phyloP scores from a whole-genome alignment of 2,113 vertebrate genomes.

The Corythaixoides concolor region DNA sequence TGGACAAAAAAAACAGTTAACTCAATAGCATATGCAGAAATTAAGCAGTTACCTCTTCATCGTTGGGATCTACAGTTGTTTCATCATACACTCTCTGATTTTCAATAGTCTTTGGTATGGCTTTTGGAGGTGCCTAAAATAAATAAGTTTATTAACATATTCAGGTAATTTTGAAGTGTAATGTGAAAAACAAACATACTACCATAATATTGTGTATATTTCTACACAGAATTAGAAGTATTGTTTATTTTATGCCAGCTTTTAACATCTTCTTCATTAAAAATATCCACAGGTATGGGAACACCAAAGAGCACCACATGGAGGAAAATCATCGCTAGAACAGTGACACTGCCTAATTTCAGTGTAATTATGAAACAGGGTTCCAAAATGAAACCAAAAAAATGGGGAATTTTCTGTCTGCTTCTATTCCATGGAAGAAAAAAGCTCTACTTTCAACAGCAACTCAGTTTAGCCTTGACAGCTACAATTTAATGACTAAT shows the following conservation, averaged over 20 bases:
- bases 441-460: neutral
- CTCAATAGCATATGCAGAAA: neutral
- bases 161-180: neutral
- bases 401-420: neutral
- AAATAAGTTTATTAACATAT: neutral
- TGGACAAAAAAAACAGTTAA: neutral
- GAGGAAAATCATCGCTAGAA: neutral
- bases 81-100: slow-evolving; percentile 95
- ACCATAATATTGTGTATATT: accelerated
- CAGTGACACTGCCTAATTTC: neutral
- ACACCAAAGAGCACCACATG: neutral
- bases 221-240: neutral
- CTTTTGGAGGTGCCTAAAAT: slow-evolving; percentile 91
- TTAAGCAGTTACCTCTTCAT: slow-evolving; percentile 88
- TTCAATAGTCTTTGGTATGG: slow-evolving; percentile 95
- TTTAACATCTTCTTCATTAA: neutral
- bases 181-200: neutral
- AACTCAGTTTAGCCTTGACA: neutral
- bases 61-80: slow-evolving; percentile 91
- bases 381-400: neutral
- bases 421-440: neutral
- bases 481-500: neutral
- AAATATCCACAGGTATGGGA: neutral
- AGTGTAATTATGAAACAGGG: neutral
- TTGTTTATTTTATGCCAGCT: neutral